Evolutionary conservation across 2,888 invertebrate genomes (phyloP).

Genomic region (Campoletis raptor): DNA sequence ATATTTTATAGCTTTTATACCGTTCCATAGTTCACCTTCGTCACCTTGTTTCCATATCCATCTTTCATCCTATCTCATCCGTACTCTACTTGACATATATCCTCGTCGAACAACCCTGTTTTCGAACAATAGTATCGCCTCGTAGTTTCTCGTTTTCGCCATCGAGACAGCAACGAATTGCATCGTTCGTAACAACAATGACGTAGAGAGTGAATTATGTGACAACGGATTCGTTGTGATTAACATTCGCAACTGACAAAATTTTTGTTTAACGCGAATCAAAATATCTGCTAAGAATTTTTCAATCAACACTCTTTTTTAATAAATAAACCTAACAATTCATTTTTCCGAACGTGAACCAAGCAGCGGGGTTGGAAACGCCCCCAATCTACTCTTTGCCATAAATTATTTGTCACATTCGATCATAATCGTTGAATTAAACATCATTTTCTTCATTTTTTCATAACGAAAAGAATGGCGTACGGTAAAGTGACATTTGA

Average conservation of each 20-base stretch:
- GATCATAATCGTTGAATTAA: too few relatives aligned
- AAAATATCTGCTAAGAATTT: neutral
- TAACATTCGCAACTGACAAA: slow-evolving; percentile 11
- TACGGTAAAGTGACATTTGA: neutral
- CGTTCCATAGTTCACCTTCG: slow-evolving; percentile 5
- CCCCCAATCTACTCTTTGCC: too few relatives aligned
- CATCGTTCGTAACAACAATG: slow-evolving; percentile 48
- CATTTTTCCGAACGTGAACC: neutral
- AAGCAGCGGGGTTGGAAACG: too few relatives aligned
- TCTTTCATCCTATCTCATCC: slow-evolving; percentile 36
- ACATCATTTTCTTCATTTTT: neutral
- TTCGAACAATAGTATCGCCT: slow-evolving; percentile 21
- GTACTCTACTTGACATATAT: slow-evolving; percentile 44
- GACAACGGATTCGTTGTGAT: slow-evolving; percentile 37
- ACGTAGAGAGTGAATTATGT: slow-evolving; percentile 48
- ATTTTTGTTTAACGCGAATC: neutral
- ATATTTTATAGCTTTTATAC: neutral
- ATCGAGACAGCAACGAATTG: slow-evolving; percentile 28
- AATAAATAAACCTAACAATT: neutral
- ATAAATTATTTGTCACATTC: too few relatives aligned
- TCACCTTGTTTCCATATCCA: slow-evolving; percentile 40
- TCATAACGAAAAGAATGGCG: neutral
- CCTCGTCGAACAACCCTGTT: slow-evolving; percentile 21
- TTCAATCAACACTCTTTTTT: neutral
- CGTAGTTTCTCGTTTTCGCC: slow-evolving; percentile 57